Evolutionary conservation across 2,888 invertebrate species (phyloP), one percentile per base, ranked within the genome.

Genomic region (Megaustenia siamemsis): DNA sequence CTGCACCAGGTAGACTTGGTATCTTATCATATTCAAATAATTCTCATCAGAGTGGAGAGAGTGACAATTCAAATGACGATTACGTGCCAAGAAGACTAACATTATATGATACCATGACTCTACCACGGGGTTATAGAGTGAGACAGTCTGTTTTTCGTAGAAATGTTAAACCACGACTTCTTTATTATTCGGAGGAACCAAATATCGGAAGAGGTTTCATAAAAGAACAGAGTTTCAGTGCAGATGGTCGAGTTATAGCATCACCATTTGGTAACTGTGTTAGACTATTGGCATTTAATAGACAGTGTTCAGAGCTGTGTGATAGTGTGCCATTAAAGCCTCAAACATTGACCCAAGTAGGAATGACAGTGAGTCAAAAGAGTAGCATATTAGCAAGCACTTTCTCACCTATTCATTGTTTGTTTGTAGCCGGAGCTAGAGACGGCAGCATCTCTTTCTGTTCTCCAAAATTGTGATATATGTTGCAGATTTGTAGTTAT

Each of bases 201-300:
- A 98, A 97, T 92, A 96, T 97, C 24, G 98, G 97, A 1, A 96
- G 96, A 88, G 98, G 98, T 0, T 98, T 97, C 90, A 98, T 98
- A 83, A 98, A 98, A 94, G 98, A 98, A 93, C 95, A 97, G 73
- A 97, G 97, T 90, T 98, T 97, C 94, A 98, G 98, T 0, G 95
- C 97, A 1, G 98, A 98, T 93, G 98, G 98, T 0, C 95, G 98
- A 78, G 94, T 98, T 18, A 96, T 98, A 45, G 97, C 97, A 92
- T 98, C 98, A 0, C 98, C 98, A 0, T 98, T 96, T 93, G 97
- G 96, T 0, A 96, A 96, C 91, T 98, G 98, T 49, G 96, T 98
- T 86, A 95, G 98, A n/a, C 95, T 98, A 5, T 94, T 98, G 40
- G 96, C 97, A 0, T 97, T 98, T 90, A 96, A 96, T 90, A 95